Evolutionary conservation across 2,797 vertebrate species (phyloP), one percentile per base, ranked within the genome.

Genomic region (Ptychobarbus kaznakovi): DNA sequence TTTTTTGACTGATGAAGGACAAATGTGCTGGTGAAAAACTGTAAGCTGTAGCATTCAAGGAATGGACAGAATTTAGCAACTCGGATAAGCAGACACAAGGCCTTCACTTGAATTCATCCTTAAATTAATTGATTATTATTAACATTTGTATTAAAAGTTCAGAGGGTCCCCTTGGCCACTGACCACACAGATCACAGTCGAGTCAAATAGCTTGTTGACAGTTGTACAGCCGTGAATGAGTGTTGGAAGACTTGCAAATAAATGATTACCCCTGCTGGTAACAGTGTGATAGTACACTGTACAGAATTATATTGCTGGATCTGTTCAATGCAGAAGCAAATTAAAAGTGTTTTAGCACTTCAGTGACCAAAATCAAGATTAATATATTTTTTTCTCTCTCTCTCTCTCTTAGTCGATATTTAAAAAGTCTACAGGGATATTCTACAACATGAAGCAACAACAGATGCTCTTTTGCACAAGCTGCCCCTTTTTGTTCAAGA

Each of bases 401-500:
- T 40, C 5, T 40, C 16, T 80, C 35, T 65, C 3, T 80, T 22
- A 25, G 40, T 2, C 32, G 25, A 11, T 40, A 25, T 40, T 69
- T 70, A 1, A 40, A 70, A 46, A 20, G 5, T 10, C 20, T 20
- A 12, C 5, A 40, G 25, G 12, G 22, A 66, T 38, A 25, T 51
- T 66, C 2, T 28, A 28, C 46, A 83, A 49, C 61, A 28, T 1
- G 12, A 40, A 12, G 16, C 4, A 22, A 42, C 58, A 25, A 22
- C 51, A 56, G 49, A 44, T 13, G 56, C 16, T 28, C n/a, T 22
- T 49, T 3, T 75, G 18, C 56, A 70, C 18, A 76, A 44, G n/a
- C 28, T 7, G 13, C 1, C 40, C 38, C 81, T 90, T 91, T 88
- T 89, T 90, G 90, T 84, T 66, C 9, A 82, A 79, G 81, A 53